phyloP scores from a whole-genome alignment of 2,888 invertebrate species.

The Liodrosophila aerea region DNA sequence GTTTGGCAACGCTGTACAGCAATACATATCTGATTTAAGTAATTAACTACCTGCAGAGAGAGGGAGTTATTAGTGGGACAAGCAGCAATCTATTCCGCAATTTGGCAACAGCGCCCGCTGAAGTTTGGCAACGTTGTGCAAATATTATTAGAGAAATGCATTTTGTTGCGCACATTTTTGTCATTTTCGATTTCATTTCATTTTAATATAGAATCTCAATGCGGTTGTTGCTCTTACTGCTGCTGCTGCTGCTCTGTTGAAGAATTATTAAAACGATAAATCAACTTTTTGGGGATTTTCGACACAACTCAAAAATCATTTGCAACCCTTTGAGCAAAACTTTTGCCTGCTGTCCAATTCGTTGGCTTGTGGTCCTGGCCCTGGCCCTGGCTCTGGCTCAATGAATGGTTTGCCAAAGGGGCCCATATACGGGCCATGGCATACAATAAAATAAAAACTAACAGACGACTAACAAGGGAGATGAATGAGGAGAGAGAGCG shows the following conservation, averaged over 20 bases:
- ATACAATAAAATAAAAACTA: slow-evolving; percentile 55
- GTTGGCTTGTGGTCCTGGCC: slow-evolving; percentile 34
- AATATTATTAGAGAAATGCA: slow-evolving; percentile 49
- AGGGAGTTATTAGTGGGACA: no score
- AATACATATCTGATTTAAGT: neutral
- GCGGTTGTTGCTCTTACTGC: slow-evolving; percentile 2
- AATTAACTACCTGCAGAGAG: no score
- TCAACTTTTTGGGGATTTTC: slow-evolving; percentile 77
- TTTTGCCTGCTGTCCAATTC: slow-evolving; percentile 53
- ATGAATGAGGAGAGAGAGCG: neutral
- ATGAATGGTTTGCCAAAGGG: slow-evolving; percentile 7
- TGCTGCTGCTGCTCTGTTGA: slow-evolving; percentile 41
- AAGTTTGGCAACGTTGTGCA: slow-evolving; percentile 49
- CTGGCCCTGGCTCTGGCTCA: neutral
- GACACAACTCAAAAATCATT: slow-evolving; percentile 69
- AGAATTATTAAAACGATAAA: slow-evolving; percentile 79
- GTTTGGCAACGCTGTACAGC: neutral
- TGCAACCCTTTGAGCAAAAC: slow-evolving; percentile 68
- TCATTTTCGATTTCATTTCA: slow-evolving; percentile 59
- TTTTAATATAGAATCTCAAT: slow-evolving; percentile 23
- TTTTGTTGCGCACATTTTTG: slow-evolving; percentile 47
- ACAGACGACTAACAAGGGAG: neutral
- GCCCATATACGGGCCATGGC: slow-evolving; percentile 4
- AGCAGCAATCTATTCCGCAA: no score
- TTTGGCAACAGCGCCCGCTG: no score